These are phyloP conservation scores for Megaustenia siamemsis DNA, from an alignment of 2,888 invertebrate genomes.

Conservation along the genomic window DNA sequence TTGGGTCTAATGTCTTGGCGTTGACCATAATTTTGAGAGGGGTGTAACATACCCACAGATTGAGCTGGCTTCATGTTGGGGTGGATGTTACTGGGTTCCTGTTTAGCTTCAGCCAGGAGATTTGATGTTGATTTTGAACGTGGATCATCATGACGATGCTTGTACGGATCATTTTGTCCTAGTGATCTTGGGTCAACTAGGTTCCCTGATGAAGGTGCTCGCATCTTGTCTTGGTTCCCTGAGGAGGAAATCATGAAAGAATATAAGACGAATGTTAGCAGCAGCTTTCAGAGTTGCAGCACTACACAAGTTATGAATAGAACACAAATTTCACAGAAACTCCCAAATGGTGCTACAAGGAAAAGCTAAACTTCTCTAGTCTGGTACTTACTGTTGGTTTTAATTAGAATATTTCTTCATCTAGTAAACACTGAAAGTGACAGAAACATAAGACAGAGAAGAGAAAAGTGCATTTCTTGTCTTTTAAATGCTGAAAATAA, in stretches of 20 bases:
- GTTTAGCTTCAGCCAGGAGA: slow-evolving; percentile 69
- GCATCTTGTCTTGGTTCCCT: slow-evolving; percentile 56
- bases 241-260: background rate
- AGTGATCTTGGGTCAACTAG: slow-evolving; percentile 57
- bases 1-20: slow-evolving; percentile 57
- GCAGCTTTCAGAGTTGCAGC: too few species aligned
- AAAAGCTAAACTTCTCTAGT: too few species aligned
- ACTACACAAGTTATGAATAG: too few species aligned
- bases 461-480: too few species aligned
- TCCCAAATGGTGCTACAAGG: too few species aligned
- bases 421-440: too few species aligned
- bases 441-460: too few species aligned
- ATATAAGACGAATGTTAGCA: too few species aligned
- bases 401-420: too few species aligned
- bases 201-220: slow-evolving; percentile 61
- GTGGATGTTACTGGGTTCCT: slow-evolving; percentile 64
- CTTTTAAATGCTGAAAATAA: too few species aligned
- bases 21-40: slow-evolving; percentile 53
- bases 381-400: too few species aligned
- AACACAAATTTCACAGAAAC: too few species aligned
- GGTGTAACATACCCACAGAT: slow-evolving; percentile 69
- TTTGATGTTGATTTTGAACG: slow-evolving; percentile 74
- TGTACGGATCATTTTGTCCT: slow-evolving; percentile 55
- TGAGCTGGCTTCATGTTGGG: slow-evolving; percentile 67
- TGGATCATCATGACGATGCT: slow-evolving; percentile 60